A percentile compares a stretch with the other conserved stretches of the same genome.
Evolutionary conservation across 2,888 invertebrate genomes (phyloP).

Genomic region (Lucinisca nassula): DNA sequence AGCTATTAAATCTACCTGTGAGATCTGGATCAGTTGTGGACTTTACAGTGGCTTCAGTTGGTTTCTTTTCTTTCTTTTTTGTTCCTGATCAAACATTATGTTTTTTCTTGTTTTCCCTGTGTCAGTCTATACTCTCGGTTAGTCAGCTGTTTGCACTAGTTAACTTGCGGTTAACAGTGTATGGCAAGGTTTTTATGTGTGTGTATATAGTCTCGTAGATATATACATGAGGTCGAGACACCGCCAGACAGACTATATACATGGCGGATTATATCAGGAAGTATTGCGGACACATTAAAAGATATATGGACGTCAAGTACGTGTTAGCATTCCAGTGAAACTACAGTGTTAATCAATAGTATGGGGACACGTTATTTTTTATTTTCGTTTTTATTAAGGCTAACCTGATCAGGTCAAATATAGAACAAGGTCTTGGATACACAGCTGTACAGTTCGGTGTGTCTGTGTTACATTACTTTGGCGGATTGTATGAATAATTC

Average conservation of each 20-base stretch:
- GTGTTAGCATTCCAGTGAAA: background rate
- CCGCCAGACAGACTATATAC: background rate
- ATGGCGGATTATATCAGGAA: background rate
- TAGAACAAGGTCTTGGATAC: background rate
- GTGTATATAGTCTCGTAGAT: slow-evolving; percentile 4
- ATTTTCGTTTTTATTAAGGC: background rate
- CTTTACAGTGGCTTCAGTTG: background rate
- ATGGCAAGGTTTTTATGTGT: background rate
- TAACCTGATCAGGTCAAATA: background rate
- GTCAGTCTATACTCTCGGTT: background rate
- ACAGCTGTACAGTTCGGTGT: background rate
- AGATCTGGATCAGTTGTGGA: background rate
- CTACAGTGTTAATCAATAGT: background rate
- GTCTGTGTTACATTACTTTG: background rate
- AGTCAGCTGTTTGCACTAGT: background rate
- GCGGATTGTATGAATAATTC: background rate
- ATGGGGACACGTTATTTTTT: slow-evolving; percentile 2
- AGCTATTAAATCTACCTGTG: background rate
- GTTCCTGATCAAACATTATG: background rate
- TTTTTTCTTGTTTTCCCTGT: no score
- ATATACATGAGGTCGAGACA: background rate
- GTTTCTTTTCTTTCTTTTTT: background rate
- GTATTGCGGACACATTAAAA: background rate
- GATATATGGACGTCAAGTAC: slow-evolving; percentile 1
- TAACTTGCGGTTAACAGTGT: background rate